A percentile compares a stretch with the other conserved stretches of the same genome.
Evolutionary conservation across 2,888 invertebrate species (phyloP).

Genomic region (Philaethria dido): DNA sequence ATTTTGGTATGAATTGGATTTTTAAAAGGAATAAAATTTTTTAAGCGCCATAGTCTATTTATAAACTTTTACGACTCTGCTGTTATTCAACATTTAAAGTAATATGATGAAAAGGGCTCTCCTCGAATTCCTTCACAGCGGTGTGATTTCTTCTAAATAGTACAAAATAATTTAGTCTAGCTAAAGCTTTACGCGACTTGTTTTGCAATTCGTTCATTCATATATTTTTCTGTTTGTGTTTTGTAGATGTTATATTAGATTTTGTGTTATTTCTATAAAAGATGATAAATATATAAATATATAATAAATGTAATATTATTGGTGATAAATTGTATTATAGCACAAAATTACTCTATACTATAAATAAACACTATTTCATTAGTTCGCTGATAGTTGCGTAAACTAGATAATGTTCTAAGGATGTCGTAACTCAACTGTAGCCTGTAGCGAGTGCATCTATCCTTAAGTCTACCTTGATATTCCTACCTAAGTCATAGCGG

Average conservation of each 20-base stretch:
- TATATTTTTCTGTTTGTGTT: slow-evolving; percentile 42
- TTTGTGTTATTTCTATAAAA: slow-evolving; percentile 31
- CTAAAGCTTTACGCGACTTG: slow-evolving; percentile 62
- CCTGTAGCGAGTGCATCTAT: slow-evolving; percentile 53
- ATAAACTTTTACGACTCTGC: background rate
- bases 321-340: slow-evolving; percentile 50
- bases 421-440: slow-evolving; percentile 57
- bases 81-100: slow-evolving; percentile 7
- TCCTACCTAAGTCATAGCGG: slow-evolving; percentile 75
- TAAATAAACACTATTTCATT: slow-evolving; percentile 43
- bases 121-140: slow-evolving; percentile 55
- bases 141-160: slow-evolving; percentile 67
- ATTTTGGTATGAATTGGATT: slow-evolving; percentile 36
- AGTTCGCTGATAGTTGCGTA: slow-evolving; percentile 46
- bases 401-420: slow-evolving; percentile 49
- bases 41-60: slow-evolving; percentile 13
- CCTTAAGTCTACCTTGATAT: slow-evolving; percentile 66
- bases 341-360: slow-evolving; percentile 56
- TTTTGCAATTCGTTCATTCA: slow-evolving; percentile 56
- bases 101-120: slow-evolving; percentile 20
- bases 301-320: slow-evolving; percentile 41
- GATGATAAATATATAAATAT: slow-evolving; percentile 35
- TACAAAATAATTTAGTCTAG: slow-evolving; percentile 75
- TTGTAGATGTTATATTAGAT: slow-evolving; percentile 39
- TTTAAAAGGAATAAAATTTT: slow-evolving; percentile 14